These are phyloP conservation scores for Nemurella pictetii DNA, from an alignment of 2,888 invertebrate species.

Conservation along the genomic window DNA sequence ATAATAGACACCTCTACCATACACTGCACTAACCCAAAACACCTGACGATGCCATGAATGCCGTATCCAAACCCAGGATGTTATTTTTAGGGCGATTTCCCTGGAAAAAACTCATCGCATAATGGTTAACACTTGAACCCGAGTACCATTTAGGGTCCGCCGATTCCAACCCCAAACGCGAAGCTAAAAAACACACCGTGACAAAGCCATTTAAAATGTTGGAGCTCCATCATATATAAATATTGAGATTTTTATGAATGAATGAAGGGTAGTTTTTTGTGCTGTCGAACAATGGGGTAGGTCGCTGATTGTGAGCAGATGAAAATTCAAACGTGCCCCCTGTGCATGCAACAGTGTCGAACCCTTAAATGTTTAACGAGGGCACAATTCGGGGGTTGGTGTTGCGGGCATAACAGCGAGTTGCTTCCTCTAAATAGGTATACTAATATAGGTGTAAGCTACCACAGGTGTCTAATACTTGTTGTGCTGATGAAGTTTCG, in stretches of 20 bases:
- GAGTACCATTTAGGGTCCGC: neutral
- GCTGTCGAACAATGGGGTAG: neutral
- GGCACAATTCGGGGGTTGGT: too few species aligned
- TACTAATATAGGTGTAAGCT: neutral
- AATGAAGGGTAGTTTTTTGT: conserved; percentile 7
- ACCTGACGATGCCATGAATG: too few species aligned
- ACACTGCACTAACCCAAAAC: neutral
- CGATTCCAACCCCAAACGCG: conserved; percentile 7
- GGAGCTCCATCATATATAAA: conserved; percentile 6
- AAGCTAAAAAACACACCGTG: neutral
- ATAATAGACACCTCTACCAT: neutral
- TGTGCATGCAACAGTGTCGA: too few species aligned
- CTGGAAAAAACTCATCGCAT: neutral
- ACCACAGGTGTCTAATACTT: neutral
- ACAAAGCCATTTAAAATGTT: conserved; percentile 5
- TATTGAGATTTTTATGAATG: conserved; percentile 19
- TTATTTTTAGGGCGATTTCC: neutral
- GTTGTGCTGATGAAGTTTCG: neutral
- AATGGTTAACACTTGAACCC: neutral
- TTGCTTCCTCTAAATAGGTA: neutral
- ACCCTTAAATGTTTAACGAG: too few species aligned
- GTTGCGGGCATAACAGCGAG: too few species aligned
- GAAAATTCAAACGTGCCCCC: neutral
- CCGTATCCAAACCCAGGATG: too few species aligned
- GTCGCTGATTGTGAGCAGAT: neutral